Evolutionary conservation across 2,888 invertebrate species (phyloP), one percentile per base, ranked within the genome.

Genomic region (Nemurella pictetii): DNA sequence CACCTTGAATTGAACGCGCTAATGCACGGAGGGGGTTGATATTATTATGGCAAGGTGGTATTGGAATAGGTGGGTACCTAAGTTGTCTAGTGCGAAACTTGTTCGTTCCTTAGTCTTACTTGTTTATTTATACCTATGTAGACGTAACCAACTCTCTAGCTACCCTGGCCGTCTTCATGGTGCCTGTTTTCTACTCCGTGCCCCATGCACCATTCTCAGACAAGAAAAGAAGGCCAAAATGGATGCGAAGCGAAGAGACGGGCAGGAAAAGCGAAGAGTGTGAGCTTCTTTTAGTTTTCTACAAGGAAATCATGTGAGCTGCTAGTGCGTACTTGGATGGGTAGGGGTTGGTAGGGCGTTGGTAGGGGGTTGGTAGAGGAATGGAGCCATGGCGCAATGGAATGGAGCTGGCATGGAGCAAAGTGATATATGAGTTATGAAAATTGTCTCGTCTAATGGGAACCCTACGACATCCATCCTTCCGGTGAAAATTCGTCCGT

Each of bases 381-480:
- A 25, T 7, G 26, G 75, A 12, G 75, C 12, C 75, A 25, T 74
- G 75, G 9, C 25, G 12, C 26, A 5, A 74, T 74, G 5, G 12
- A 25, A 25, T 5, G 80, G 29, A 30, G 80, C 1, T 3, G 80
- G 30, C n/a, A n/a, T 20, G 28, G 80, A 26, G n/a, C 80, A 80
- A 80, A 80, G 80, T 80, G 30, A 80, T 80, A 26, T 80, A 80
- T 80, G 80, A 80, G 80, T 80, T 80, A 80, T 80, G 80, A 80
- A 29, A 30, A 80, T 25, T 29, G 32, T 27, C 80, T 80, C 3
- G 80, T 30, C 80, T 80, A 30, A 12, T 9, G 80, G 80, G 80
- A 80, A 80, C 29, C 4, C 29, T 29, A 80, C 29, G 80, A 28
- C 80, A 80, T 80, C 80, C 80, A 80, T 28, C 28, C 80, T n/a